A percentile compares a stretch with the other conserved stretches of the same genome.
phyloP scores from a whole-genome alignment of 2,888 invertebrate species.

The Aspidiotus destructor region DNA sequence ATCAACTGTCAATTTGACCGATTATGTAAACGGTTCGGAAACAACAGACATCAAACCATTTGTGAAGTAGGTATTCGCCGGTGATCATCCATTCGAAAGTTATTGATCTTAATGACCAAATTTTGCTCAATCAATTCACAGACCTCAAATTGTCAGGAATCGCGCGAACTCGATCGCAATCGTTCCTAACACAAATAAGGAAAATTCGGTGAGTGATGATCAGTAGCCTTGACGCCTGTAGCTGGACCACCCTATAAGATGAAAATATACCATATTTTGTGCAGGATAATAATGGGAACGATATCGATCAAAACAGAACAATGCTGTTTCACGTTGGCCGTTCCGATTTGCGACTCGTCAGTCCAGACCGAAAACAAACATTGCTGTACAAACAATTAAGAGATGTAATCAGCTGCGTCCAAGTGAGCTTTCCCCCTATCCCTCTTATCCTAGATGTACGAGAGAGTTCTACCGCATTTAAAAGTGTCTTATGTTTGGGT shows the following conservation, averaged over 20 bases:
- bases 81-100: no score
- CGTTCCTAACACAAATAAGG: conserved; percentile 6
- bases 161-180: conserved; percentile 23
- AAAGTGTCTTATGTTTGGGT: no score
- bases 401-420: conserved; percentile 78
- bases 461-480: no score
- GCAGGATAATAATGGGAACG: conserved; percentile 1
- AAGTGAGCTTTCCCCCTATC: conserved; percentile 44
- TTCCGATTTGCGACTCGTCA: conserved; percentile 77
- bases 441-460: no score
- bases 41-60: no score
- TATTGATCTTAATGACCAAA: background rate
- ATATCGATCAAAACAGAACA: conserved; percentile 70
- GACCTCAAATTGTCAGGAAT: conserved; percentile 10
- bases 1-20: conserved; percentile 8
- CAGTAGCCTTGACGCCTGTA: background rate
- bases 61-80: no score
- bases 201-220: conserved; percentile 15
- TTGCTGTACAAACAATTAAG: conserved; percentile 76
- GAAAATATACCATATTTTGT: background rate
- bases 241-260: background rate
- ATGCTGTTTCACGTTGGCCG: conserved; percentile 88
- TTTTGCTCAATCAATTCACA: conserved; percentile 1
- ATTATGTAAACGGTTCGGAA: background rate
- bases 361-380: conserved; percentile 83